These are phyloP conservation scores for Phylloscopus whistleri DNA, from an alignment of 2,113 vertebrate species.

Conservation along the genomic window DNA sequence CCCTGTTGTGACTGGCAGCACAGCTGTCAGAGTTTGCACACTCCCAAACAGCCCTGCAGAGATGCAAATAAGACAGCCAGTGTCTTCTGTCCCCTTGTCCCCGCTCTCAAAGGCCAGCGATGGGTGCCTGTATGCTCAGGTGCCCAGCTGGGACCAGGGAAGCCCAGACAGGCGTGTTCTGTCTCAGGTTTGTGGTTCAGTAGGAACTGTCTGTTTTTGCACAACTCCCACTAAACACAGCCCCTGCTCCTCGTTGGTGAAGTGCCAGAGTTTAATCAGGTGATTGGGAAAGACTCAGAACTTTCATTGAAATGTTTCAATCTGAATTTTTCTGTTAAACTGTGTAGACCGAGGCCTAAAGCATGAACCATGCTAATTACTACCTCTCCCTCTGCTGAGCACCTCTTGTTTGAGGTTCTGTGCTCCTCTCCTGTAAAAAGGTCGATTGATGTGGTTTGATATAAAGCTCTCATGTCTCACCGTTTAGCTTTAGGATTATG, in stretches of 20 bases:
- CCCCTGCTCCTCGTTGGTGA: background rate
- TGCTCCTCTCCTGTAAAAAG: background rate
- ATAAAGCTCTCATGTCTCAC: background rate
- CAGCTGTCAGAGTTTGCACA: background rate
- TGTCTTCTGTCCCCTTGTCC: background rate
- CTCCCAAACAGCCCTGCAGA: background rate
- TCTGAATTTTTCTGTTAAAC: background rate
- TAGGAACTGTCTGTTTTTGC: background rate
- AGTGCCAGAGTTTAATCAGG: background rate
- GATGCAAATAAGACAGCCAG: background rate
- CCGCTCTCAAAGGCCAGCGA: fast-evolving
- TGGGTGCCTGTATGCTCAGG: background rate
- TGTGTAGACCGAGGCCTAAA: background rate
- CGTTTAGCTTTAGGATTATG: background rate
- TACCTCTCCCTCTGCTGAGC: background rate
- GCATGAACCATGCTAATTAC: background rate
- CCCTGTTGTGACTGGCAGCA: background rate
- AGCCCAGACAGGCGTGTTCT: fast-evolving
- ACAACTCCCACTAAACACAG: background rate
- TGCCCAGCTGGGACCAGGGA: background rate
- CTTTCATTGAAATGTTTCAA: background rate
- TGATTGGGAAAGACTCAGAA: background rate
- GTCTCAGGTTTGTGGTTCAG: background rate
- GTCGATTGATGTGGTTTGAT: background rate
- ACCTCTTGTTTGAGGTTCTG: background rate